A percentile compares a stretch with the other conserved stretches of the same genome.
Conservation (phyloP, 1,140 invertebrate species). For the Polypedilum pembai region DNA sequence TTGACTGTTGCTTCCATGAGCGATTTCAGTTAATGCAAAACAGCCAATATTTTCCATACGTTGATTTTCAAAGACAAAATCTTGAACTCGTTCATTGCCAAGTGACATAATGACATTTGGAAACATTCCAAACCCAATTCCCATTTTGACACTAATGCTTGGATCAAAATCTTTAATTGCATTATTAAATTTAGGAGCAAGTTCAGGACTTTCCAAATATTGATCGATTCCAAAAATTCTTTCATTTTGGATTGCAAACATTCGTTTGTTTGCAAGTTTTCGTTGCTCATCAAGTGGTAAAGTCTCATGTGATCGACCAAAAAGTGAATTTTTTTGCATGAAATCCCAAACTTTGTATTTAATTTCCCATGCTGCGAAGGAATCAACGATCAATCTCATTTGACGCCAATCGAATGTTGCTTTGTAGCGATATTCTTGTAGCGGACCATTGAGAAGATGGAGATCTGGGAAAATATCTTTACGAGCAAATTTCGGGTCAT, state of each 20-base stretch:
- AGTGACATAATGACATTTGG: constrained; percentile 48
- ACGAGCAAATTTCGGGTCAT: constrained; percentile 35
- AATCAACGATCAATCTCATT: constrained; percentile 66
- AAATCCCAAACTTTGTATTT: constrained; percentile 60
- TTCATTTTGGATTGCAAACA: constrained; percentile 56
- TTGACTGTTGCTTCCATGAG: constrained; percentile 78
- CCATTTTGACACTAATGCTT: constrained; percentile 55
- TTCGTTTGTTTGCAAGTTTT: constrained; percentile 51
- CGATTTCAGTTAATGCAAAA: constrained; percentile 79
- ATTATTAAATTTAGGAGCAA: constrained; percentile 44
- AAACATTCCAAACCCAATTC: constrained; percentile 53
- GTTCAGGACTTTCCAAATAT: constrained; percentile 44
- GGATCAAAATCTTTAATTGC: constrained; percentile 64
- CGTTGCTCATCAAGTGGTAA: constrained; percentile 55
- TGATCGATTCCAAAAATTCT: constrained; percentile 53
- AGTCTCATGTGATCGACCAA: constrained; percentile 51
- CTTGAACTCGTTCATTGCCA: constrained; percentile 53
- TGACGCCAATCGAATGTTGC: constrained; percentile 78
- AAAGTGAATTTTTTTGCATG: constrained; percentile 68
- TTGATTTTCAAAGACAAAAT: constrained; percentile 52
- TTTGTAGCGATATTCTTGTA: constrained; percentile 63
- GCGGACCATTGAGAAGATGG: constrained; percentile 53
- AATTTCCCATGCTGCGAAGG: constrained; percentile 49
- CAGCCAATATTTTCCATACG: constrained; percentile 57
- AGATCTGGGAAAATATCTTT: constrained; percentile 49